Conservation (phyloP, 2,888 invertebrate genomes). For the Nudaria mundana region DNA sequence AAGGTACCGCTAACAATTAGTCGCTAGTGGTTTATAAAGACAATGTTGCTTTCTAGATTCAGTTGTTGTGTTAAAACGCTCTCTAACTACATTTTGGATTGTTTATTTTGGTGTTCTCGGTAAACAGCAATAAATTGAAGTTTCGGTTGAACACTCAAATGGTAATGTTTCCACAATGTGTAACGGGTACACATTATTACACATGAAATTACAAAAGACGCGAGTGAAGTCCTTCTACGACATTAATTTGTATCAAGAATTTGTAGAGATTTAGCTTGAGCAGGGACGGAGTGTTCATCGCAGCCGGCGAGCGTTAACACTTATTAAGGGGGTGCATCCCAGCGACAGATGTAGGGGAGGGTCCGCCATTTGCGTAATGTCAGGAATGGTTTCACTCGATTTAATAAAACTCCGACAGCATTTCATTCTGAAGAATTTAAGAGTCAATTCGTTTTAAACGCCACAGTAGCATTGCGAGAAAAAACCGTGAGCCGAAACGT, state of each 20-base stretch:
- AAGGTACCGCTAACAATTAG: no score
- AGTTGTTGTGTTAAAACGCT: no score
- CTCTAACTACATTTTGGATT: no score
- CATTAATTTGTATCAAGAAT: conserved; percentile 81
- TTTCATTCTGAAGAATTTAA: conserved; percentile 80
- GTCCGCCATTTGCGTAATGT: conserved; percentile 79
- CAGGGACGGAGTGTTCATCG: conserved; percentile 72
- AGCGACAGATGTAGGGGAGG: conserved; percentile 81
- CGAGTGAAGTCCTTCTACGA: conserved; percentile 62
- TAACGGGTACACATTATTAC: conserved; percentile 53
- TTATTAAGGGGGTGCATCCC: conserved; percentile 81
- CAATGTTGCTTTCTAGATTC: no score
- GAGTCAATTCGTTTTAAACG: conserved; percentile 80
- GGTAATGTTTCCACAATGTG: conserved; percentile 42
- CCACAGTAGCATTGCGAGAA: conserved; percentile 73
- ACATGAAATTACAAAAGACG: conserved; percentile 73
- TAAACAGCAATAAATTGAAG: conserved; percentile 17
- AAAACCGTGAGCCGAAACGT: conserved; percentile 79
- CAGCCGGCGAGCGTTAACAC: conserved; percentile 80
- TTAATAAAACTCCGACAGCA: conserved; percentile 80
- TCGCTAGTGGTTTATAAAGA: no score
- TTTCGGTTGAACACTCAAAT: conserved; percentile 40
- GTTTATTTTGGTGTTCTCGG: conserved; percentile 2
- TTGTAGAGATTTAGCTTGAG: conserved; percentile 79
- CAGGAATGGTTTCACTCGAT: conserved; percentile 81